A percentile compares a stretch with the other conserved stretches of the same genome.
Conservation (phyloP, 2,888 invertebrate genomes). For the Apeira syringaria region DNA sequence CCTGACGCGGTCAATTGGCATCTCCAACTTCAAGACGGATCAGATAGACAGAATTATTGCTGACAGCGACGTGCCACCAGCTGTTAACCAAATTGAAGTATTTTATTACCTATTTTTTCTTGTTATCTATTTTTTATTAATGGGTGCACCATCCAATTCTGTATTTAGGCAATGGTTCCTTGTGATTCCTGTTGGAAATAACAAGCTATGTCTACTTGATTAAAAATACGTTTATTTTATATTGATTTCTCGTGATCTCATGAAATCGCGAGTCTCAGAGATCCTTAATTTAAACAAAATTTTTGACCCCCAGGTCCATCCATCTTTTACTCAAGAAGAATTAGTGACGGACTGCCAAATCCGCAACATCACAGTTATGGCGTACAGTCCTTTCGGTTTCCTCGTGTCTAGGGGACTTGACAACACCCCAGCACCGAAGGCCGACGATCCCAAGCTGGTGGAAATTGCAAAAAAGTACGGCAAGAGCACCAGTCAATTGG, state of each 20-base stretch:
- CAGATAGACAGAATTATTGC: slow-evolving; percentile 86
- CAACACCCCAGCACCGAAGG: slow-evolving; percentile 62
- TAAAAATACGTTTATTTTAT: too few species aligned
- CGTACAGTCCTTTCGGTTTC: slow-evolving; percentile 81
- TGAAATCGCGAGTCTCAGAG: too few species aligned
- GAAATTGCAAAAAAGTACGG: slow-evolving; percentile 84
- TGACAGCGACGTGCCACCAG: slow-evolving; percentile 80
- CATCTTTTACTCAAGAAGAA: slow-evolving; percentile 87
- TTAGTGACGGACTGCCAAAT: slow-evolving; percentile 86
- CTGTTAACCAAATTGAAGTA: slow-evolving; percentile 83
- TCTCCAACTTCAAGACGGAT: slow-evolving; percentile 89
- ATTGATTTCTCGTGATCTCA: too few species aligned
- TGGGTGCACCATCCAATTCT: too few species aligned
- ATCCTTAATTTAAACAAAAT: too few species aligned
- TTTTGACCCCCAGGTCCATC: slow-evolving; percentile 68
- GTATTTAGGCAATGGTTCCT: too few species aligned
- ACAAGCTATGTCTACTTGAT: too few species aligned
- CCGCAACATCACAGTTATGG: slow-evolving; percentile 86
- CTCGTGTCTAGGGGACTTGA: slow-evolving; percentile 39
- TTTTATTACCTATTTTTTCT: too few species aligned
- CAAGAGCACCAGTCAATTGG: slow-evolving; percentile 86
- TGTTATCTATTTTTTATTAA: too few species aligned
- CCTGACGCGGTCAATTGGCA: slow-evolving; percentile 87
- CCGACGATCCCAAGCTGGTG: slow-evolving; percentile 79
- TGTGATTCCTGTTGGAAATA: too few species aligned